Evolutionary conservation across 2,113 vertebrate genomes (phyloP).

Genomic region (Xenopus borealis): DNA sequence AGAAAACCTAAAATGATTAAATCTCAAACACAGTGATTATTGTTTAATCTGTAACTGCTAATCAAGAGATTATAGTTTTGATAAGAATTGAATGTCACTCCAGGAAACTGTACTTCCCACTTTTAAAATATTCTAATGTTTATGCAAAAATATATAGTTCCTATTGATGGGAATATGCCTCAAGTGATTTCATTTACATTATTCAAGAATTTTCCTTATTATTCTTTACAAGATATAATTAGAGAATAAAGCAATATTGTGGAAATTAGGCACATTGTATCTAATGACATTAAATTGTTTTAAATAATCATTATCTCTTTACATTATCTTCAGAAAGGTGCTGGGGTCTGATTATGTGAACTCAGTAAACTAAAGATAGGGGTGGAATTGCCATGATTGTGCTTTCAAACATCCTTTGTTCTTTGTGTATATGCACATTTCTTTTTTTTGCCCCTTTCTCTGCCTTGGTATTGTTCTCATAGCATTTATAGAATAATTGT

Average conservation of each 20-base stretch:
- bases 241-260: conserved; percentile 48
- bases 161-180: neutral
- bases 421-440: too few relatives aligned
- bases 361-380: conserved; percentile 21
- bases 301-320: conserved; percentile 44
- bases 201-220: conserved; percentile 45
- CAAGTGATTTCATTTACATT: conserved; percentile 22
- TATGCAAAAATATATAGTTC: neutral
- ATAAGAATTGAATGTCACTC: neutral
- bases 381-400: conserved; percentile 8
- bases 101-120: rapidly evolving
- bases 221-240: conserved; percentile 48
- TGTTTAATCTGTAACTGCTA: too few relatives aligned
- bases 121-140: neutral
- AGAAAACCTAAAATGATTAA: neutral
- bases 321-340: conserved; percentile 48
- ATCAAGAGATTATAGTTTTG: neutral
- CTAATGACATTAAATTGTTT: conserved; percentile 40
- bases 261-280: conserved; percentile 46
- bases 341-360: conserved; percentile 48
- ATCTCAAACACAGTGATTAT: neutral
- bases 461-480: too few relatives aligned
- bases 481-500: too few relatives aligned
- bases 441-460: too few relatives aligned
- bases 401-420: neutral